These are phyloP conservation scores for Macrophya annulata DNA, from an alignment of 2,888 invertebrate species.

Conservation along the genomic window DNA sequence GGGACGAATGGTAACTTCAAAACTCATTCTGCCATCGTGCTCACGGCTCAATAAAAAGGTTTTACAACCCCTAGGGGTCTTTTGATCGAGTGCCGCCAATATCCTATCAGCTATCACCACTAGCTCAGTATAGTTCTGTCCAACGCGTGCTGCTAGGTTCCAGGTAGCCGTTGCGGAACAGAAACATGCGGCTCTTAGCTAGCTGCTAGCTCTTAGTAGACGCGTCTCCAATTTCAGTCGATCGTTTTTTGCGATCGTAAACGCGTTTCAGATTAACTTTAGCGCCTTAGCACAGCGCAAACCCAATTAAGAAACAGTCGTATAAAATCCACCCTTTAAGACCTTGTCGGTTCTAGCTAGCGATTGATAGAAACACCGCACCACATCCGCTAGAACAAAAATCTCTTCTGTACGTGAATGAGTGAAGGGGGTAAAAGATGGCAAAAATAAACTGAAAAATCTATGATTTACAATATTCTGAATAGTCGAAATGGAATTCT, in stretches of 20 bases:
- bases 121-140: slow-evolving; percentile 57
- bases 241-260: slow-evolving; percentile 78
- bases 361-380: slow-evolving; percentile 45
- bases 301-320: slow-evolving; percentile 70
- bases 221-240: slow-evolving; percentile 77
- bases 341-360: slow-evolving; percentile 55
- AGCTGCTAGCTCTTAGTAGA: slow-evolving; percentile 66
- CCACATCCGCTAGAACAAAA: not conserved
- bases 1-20: slow-evolving; percentile 73
- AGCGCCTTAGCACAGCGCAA: slow-evolving; percentile 64
- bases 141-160: not conserved
- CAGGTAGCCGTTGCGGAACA: slow-evolving; percentile 3
- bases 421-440: not conserved
- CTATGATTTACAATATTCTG: not conserved
- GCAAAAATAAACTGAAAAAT: not conserved
- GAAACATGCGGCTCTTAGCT: slow-evolving; percentile 36
- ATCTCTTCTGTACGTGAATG: not conserved
- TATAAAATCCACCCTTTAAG: slow-evolving; percentile 65
- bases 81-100: slow-evolving; percentile 74
- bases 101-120: slow-evolving; percentile 68
- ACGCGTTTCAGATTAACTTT: slow-evolving; percentile 74
- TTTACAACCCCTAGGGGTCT: slow-evolving; percentile 63
- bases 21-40: slow-evolving; percentile 70
- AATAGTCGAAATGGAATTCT: not conserved
- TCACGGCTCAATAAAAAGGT: slow-evolving; percentile 59